These are phyloP conservation scores for Emydura subglobosa DNA, from an alignment of 2,113 vertebrate species.

Conservation along the genomic window DNA sequence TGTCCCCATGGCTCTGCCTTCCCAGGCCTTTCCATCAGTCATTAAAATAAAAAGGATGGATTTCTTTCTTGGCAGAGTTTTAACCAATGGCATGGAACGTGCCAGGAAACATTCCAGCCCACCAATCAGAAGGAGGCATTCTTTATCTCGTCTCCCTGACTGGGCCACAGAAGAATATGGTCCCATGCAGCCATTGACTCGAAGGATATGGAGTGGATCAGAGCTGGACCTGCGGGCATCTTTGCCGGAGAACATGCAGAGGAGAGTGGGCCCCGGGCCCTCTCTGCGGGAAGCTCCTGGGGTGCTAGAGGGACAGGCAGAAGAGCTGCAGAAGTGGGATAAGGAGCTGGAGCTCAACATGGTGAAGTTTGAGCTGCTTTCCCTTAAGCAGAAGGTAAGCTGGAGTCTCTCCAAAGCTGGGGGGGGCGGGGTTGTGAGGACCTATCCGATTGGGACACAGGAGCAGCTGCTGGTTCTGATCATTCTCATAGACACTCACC, in stretches of 20 bases:
- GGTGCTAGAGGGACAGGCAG: slow-evolving; percentile 55
- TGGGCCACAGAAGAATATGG: slow-evolving; percentile 15
- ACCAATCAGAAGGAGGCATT: slow-evolving; percentile 68
- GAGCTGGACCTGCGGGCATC: slow-evolving; percentile 37
- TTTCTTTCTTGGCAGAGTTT: slow-evolving; percentile 48
- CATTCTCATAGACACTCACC: not conserved
- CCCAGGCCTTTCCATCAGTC: not conserved
- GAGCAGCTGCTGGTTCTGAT: not conserved
- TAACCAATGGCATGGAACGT: slow-evolving; percentile 48
- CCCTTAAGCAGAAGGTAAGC: slow-evolving; percentile 78
- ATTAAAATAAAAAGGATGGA: not conserved
- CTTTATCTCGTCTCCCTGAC: slow-evolving; percentile 64
- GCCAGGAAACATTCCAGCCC: slow-evolving; percentile 50
- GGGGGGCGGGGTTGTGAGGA: not conserved
- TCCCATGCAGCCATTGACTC: not conserved
- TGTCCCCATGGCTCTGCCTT: not conserved
- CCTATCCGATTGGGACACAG: not conserved
- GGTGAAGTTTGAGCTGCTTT: slow-evolving; percentile 61
- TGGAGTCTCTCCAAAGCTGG: too few species aligned
- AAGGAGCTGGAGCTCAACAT: slow-evolving; percentile 53
- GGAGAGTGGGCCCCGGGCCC: slow-evolving; percentile 33
- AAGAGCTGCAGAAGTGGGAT: slow-evolving; percentile 57
- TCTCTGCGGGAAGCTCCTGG: slow-evolving; percentile 52
- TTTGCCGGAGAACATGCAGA: slow-evolving; percentile 55
- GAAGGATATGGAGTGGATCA: not conserved